phyloP scores from a whole-genome alignment of 1,140 invertebrate species.

The Odontomachus brunneus region DNA sequence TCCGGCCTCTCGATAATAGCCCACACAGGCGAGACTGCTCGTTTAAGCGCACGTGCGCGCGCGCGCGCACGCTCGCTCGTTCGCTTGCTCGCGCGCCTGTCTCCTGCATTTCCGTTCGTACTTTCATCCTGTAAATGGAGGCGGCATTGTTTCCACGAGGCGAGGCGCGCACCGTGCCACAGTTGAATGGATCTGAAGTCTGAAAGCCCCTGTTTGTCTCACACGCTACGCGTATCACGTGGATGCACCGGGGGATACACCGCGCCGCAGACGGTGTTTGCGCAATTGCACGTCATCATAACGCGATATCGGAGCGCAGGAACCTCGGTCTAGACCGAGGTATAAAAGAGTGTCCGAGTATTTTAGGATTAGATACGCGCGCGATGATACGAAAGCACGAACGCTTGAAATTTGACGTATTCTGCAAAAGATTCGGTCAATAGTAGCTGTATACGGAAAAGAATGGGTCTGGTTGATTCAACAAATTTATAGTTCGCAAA shows the following conservation, averaged over 20 bases:
- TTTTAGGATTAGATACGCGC: too few species aligned
- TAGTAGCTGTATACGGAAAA: too few species aligned
- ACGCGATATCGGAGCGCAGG: background rate
- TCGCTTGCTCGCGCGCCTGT: background rate
- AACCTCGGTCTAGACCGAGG: background rate
- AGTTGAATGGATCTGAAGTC: constrained; percentile 17
- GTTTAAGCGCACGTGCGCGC: background rate
- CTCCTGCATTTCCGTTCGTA: background rate
- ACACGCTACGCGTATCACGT: background rate
- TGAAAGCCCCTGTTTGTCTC: constrained; percentile 16
- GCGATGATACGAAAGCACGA: too few species aligned
- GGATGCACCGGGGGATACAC: background rate
- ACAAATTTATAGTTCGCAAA: too few species aligned
- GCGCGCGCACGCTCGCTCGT: too few species aligned
- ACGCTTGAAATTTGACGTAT: too few species aligned
- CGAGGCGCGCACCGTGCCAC: background rate
- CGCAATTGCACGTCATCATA: background rate
- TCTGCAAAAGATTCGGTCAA: too few species aligned
- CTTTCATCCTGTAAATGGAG: constrained; percentile 12
- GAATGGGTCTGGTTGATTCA: too few species aligned
- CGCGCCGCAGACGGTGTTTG: background rate
- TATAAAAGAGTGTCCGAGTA: background rate
- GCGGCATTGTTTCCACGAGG: background rate
- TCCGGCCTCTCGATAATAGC: background rate
- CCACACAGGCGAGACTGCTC: background rate